Conservation (phyloP, 2,113 vertebrate species). For the Melierax canorus region DNA sequence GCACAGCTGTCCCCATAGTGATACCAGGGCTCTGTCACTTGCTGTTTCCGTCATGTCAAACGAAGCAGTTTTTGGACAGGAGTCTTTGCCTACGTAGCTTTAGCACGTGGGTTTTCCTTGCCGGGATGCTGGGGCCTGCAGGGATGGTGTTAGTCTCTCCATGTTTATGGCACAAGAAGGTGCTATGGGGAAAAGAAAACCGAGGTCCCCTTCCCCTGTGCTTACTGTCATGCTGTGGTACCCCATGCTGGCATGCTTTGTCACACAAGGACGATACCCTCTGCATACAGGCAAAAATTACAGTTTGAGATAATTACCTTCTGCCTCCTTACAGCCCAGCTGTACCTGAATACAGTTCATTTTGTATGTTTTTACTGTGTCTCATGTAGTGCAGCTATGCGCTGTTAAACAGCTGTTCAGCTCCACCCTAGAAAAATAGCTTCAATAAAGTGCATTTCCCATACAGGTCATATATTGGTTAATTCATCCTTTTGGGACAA, state of each 20-base stretch:
- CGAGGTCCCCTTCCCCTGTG: neutral
- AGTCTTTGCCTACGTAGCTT: neutral
- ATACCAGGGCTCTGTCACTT: neutral
- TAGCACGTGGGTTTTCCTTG: neutral
- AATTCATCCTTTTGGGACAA: constrained; percentile 49
- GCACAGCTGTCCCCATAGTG: neutral
- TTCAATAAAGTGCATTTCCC: constrained; percentile 45
- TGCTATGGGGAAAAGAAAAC: neutral
- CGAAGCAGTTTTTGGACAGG: neutral
- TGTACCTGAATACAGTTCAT: neutral
- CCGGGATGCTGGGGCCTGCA: neutral
- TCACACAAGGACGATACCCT: neutral
- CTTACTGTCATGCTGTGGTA: neutral
- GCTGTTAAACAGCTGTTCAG: constrained; percentile 29
- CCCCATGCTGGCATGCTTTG: neutral
- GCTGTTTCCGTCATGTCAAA: neutral
- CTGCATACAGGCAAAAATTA: neutral
- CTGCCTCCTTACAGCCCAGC: neutral
- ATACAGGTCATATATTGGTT: constrained; percentile 50
- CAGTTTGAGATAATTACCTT: neutral
- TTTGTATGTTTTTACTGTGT: neutral
- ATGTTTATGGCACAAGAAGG: neutral
- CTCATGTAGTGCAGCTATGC: neutral
- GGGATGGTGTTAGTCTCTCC: neutral
- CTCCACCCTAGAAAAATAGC: constrained; percentile 51